A percentile compares a stretch with the other conserved stretches of the same genome.
These are phyloP conservation scores for Dasysyrphus albostriatus DNA, from an alignment of 2,888 invertebrate genomes.

Conservation along the genomic window DNA sequence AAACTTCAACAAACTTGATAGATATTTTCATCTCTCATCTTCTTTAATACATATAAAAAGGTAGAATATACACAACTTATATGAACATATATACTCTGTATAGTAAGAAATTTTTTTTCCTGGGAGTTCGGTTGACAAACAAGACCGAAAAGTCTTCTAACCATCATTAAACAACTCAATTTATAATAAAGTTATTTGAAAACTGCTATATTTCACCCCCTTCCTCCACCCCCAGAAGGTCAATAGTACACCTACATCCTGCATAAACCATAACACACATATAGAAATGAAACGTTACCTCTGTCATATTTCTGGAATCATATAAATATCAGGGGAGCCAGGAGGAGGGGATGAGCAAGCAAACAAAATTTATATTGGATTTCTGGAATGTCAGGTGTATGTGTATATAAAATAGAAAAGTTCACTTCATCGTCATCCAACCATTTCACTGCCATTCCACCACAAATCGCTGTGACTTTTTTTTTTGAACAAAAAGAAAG, in stretches of 20 bases:
- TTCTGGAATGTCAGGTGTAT: slow-evolving; percentile 58
- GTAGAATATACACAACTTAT: neutral
- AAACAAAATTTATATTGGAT: slow-evolving; percentile 56
- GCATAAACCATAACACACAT: neutral
- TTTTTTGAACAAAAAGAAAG: neutral
- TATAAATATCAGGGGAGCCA: neutral
- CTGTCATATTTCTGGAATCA: slow-evolving; percentile 17
- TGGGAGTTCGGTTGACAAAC: neutral
- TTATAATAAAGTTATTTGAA: slow-evolving; percentile 27
- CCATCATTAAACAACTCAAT: neutral
- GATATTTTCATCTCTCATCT: neutral
- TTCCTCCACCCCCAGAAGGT: too few species aligned
- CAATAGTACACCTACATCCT: neutral
- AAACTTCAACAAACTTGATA: slow-evolving; percentile 3
- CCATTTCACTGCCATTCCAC: slow-evolving; percentile 32
- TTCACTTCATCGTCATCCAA: slow-evolving; percentile 31
- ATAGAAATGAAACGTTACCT: slow-evolving; percentile 8
- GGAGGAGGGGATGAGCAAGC: slow-evolving; percentile 6
- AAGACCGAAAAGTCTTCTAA: neutral
- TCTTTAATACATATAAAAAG: neutral
- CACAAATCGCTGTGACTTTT: slow-evolving; percentile 52
- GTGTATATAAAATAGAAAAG: neutral
- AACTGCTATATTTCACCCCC: neutral
- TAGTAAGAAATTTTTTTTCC: neutral
- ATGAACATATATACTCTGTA: too few species aligned